Evolutionary conservation across 2,888 invertebrate genomes (phyloP).

Genomic region (Clistopyga incitator): DNA sequence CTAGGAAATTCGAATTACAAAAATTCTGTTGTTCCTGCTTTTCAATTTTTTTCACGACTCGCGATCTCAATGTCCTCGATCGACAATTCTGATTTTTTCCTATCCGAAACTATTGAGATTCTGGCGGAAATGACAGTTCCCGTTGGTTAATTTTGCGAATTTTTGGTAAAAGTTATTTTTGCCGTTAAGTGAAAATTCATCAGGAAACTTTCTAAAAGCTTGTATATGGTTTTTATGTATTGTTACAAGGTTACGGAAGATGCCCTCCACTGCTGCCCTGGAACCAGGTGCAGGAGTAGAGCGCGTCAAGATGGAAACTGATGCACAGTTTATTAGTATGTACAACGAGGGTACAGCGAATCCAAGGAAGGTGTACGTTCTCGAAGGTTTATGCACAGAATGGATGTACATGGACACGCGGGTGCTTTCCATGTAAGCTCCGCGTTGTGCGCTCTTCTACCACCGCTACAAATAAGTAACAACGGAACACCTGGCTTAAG

Average conservation of each 20-base stretch:
- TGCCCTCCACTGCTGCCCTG: constrained; percentile 24
- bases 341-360: constrained; percentile 11
- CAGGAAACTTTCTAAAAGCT: background rate
- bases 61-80: too few relatives aligned
- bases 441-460: constrained; percentile 46
- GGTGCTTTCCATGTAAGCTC: constrained; percentile 60
- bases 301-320: constrained; percentile 57
- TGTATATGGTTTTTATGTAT: background rate
- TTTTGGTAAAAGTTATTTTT: background rate
- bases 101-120: too few relatives aligned
- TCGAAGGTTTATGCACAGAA: constrained; percentile 37
- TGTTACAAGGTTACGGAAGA: constrained; percentile 34
- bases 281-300: constrained; percentile 55
- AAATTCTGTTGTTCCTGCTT: too few relatives aligned
- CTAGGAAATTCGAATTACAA: too few relatives aligned
- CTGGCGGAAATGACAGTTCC: too few relatives aligned
- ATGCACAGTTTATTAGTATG: constrained; percentile 30
- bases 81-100: too few relatives aligned
- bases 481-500: constrained; percentile 80
- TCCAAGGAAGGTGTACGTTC: constrained; percentile 42
- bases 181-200: background rate
- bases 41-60: too few relatives aligned
- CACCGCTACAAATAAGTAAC: constrained; percentile 75
- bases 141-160: background rate
- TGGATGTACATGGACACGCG: constrained; percentile 39